Conservation (phyloP, 2,113 vertebrate genomes). For the Elgaria multicarinata region DNA sequence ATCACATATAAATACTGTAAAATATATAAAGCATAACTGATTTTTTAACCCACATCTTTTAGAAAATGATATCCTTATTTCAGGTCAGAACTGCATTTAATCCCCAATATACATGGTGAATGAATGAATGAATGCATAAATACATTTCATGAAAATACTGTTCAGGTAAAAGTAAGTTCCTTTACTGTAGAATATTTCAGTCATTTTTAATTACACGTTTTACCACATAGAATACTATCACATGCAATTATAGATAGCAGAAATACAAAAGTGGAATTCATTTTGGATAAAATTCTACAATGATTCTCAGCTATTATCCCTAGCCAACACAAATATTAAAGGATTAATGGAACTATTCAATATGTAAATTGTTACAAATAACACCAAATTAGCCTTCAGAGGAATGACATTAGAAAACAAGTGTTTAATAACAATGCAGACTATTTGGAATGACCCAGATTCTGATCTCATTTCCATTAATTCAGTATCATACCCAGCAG, state of each 20-base stretch:
- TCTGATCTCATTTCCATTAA: slow-evolving; percentile 36
- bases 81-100: neutral
- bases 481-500: neutral
- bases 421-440: neutral
- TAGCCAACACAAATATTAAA: slow-evolving; percentile 59
- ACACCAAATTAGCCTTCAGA: slow-evolving; percentile 18
- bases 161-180: slow-evolving; percentile 18
- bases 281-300: slow-evolving; percentile 53
- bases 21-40: neutral
- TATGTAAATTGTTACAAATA: slow-evolving; percentile 49
- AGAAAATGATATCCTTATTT: neutral
- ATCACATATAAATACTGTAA: neutral
- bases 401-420: slow-evolving; percentile 26
- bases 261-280: slow-evolving; percentile 54
- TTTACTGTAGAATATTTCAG: slow-evolving; percentile 15
- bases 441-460: slow-evolving; percentile 22
- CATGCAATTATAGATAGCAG: slow-evolving; percentile 50
- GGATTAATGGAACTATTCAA: slow-evolving; percentile 46
- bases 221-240: slow-evolving; percentile 37
- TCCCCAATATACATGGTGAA: neutral
- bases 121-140: slow-evolving; percentile 24
- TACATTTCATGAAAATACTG: slow-evolving; percentile 29
- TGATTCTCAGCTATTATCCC: slow-evolving; percentile 43
- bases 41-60: neutral
- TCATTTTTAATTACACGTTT: slow-evolving; percentile 46